Evolutionary conservation across 2,888 invertebrate species (phyloP).

Genomic region (Apeira syringaria): DNA sequence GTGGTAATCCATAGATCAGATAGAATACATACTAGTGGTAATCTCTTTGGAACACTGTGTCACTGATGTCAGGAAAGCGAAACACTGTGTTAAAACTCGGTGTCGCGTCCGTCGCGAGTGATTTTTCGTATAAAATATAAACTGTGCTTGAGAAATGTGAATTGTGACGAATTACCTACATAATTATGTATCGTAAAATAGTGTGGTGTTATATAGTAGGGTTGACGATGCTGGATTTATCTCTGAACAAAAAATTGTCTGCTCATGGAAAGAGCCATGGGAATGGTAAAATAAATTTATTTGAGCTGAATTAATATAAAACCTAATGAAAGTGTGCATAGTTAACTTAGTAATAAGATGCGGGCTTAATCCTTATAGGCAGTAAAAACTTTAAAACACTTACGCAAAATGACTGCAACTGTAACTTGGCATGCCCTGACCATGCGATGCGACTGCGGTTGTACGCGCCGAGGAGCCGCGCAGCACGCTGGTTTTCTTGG

Average conservation of each 20-base stretch:
- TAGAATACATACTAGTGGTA: too few relatives aligned
- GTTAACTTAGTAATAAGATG: too few relatives aligned
- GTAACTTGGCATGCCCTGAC: constrained; percentile 42
- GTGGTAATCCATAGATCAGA: too few relatives aligned
- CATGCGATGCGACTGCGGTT: constrained; percentile 32
- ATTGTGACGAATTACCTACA: constrained; percentile 42
- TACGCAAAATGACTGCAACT: too few relatives aligned
- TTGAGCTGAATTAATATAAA: too few relatives aligned
- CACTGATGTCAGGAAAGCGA: too few relatives aligned
- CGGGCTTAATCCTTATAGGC: too few relatives aligned
- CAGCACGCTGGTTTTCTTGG: constrained; percentile 49
- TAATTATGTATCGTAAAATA: constrained; percentile 81
- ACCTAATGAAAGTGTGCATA: too few relatives aligned
- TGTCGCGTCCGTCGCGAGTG: too few relatives aligned
- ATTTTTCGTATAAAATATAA: constrained; percentile 42
- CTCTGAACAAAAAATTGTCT: constrained; percentile 87
- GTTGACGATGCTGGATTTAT: constrained; percentile 86
- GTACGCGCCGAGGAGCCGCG: constrained; percentile 46
- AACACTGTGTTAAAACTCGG: too few relatives aligned
- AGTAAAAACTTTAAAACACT: too few relatives aligned
- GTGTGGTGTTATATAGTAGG: constrained; percentile 87
- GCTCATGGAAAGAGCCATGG: constrained; percentile 90
- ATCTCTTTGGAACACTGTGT: too few relatives aligned
- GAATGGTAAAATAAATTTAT: constrained; percentile 88
- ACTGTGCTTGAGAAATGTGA: constrained; percentile 63